Conservation (phyloP, 1,140 invertebrate genomes). For the Eriosoma lanigerum region DNA sequence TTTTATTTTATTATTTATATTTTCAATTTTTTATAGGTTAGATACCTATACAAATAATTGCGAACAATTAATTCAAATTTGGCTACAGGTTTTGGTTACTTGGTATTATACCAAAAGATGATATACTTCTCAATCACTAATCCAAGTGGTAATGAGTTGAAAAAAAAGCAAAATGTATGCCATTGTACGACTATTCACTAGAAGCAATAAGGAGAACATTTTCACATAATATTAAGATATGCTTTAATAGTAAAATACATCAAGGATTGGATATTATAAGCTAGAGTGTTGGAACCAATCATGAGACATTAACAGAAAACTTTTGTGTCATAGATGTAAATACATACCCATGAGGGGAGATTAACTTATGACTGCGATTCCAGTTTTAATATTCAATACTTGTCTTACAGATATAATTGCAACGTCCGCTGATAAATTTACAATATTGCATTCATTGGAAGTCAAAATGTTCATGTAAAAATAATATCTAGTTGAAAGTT, state of each 20-base stretch:
- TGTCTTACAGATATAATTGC: constrained; percentile 86
- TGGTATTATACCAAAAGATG: constrained; percentile 86
- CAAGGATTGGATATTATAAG: constrained; percentile 90
- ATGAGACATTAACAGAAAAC: constrained; percentile 89
- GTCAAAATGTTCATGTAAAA: constrained; percentile 84
- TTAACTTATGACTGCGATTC: constrained; percentile 80
- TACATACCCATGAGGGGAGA: constrained; percentile 91
- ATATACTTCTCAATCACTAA: constrained; percentile 92
- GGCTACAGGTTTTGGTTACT: constrained; percentile 81
- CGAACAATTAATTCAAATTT: constrained; percentile 89
- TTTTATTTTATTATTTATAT: too few species aligned
- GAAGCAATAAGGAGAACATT: constrained; percentile 91
- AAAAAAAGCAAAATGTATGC: constrained; percentile 69
- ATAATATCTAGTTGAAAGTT: constrained; percentile 95
- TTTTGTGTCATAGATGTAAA: constrained; percentile 96
- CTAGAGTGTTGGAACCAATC: constrained; percentile 83
- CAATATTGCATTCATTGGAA: constrained; percentile 95
- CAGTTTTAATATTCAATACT: constrained; percentile 80
- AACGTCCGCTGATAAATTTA: constrained; percentile 93
- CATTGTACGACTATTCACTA: constrained; percentile 89
- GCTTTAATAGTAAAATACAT: constrained; percentile 86
- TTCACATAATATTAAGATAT: constrained; percentile 96
- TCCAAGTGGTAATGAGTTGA: constrained; percentile 64
- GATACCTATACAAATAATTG: too few species aligned
- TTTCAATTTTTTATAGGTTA: too few species aligned